These are phyloP conservation scores for Pangasius mekongensis DNA, from an alignment of 2,797 vertebrate species.

Conservation along the genomic window DNA sequence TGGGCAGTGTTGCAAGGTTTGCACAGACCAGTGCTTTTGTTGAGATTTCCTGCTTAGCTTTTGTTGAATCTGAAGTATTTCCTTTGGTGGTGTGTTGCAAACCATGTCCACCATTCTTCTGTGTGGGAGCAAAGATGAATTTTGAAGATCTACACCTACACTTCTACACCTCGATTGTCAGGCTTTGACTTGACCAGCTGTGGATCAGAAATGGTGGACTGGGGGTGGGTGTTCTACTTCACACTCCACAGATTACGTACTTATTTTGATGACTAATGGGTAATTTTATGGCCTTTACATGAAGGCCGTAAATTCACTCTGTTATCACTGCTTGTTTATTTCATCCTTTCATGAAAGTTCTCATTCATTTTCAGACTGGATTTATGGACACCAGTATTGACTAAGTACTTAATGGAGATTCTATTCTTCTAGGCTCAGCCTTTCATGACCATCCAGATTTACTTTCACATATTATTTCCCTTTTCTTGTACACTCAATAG, in stretches of 20 bases:
- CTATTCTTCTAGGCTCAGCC: background rate
- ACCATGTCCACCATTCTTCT: background rate
- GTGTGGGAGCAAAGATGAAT: background rate
- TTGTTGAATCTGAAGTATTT: background rate
- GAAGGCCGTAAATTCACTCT: background rate
- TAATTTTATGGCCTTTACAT: slow-evolving; percentile 6
- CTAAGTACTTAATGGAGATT: background rate
- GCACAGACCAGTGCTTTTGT: background rate
- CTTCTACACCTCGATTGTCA: background rate
- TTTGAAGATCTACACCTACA: background rate
- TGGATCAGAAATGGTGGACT: background rate
- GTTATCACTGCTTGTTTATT: slow-evolving; percentile 1
- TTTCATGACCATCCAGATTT: slow-evolving; percentile 21
- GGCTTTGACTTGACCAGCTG: slow-evolving; percentile 12
- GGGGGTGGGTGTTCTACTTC: background rate
- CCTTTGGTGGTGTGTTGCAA: background rate
- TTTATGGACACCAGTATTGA: background rate
- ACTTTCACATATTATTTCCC: slow-evolving; percentile 10
- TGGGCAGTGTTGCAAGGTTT: background rate
- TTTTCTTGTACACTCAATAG: slow-evolving; percentile 34
- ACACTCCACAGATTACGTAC: background rate
- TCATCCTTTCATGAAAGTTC: slow-evolving; percentile 13
- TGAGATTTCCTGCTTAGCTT: background rate
- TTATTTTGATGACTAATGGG: background rate
- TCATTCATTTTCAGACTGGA: slow-evolving; percentile 6